phyloP scores from a whole-genome alignment of 2,888 invertebrate genomes.

The Conomelus anceps region DNA sequence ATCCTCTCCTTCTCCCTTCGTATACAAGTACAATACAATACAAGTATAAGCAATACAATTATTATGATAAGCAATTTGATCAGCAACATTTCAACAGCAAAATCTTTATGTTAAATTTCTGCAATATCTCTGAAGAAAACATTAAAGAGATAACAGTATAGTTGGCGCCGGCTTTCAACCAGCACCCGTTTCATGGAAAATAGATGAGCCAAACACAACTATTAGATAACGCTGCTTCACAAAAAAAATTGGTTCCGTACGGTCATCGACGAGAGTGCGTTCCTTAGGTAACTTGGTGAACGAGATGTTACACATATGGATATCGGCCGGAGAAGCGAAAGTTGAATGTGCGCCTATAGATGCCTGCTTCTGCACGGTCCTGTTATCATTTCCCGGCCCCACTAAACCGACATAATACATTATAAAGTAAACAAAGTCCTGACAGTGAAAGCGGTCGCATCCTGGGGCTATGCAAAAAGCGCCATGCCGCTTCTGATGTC shows the following conservation, averaged over 20 bases:
- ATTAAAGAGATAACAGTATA: too few species aligned
- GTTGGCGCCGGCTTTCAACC: too few species aligned
- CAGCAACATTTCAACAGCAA: too few species aligned
- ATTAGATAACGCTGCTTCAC: not conserved
- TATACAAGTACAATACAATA: too few species aligned
- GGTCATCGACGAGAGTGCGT: not conserved
- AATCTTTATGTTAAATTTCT: too few species aligned
- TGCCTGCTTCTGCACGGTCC: not conserved
- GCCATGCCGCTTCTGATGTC: not conserved
- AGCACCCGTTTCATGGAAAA: too few species aligned
- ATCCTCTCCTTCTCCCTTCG: too few species aligned
- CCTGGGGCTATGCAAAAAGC: not conserved
- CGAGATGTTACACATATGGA: not conserved
- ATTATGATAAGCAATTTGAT: too few species aligned
- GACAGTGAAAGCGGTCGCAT: not conserved
- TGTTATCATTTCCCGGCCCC: not conserved
- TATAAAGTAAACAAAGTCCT: not conserved
- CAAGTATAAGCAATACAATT: too few species aligned
- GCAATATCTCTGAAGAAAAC: too few species aligned
- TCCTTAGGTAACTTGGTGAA: not conserved
- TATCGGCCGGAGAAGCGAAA: not conserved
- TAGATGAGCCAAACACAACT: not conserved
- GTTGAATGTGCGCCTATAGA: not conserved
- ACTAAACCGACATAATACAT: not conserved
- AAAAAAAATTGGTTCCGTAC: not conserved